Evolutionary conservation across 2,113 vertebrate genomes (phyloP).

Genomic region (Chaetodon trifascialis): DNA sequence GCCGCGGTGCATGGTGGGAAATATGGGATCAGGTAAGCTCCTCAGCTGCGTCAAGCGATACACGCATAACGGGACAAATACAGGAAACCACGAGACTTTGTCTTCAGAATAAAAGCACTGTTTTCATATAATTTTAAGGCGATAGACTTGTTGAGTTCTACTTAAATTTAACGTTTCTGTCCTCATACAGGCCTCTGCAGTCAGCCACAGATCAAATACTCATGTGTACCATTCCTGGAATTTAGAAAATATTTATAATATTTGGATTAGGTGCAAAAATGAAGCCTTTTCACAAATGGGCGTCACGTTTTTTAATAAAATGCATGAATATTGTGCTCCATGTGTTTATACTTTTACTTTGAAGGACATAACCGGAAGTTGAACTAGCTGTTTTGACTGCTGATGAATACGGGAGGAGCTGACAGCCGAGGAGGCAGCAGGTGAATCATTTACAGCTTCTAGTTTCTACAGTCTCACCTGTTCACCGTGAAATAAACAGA

Average conservation of each 20-base stretch:
- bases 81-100: not conserved
- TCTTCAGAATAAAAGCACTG: conserved; percentile 58
- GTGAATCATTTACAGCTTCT: conserved; percentile 64
- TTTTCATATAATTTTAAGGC: too few relatives aligned
- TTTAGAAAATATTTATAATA: too few relatives aligned
- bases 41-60: conserved; percentile 7
- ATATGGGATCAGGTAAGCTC: conserved; percentile 78
- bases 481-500: not conserved
- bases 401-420: conserved; percentile 32
- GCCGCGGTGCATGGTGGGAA: conserved; percentile 80
- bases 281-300: too few relatives aligned
- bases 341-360: conserved; percentile 46
- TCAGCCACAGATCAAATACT: too few relatives aligned
- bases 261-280: too few relatives aligned
- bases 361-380: conserved; percentile 44
- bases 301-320: too few relatives aligned
- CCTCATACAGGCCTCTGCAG: too few relatives aligned
- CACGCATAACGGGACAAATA: not conserved
- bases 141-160: not conserved
- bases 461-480: conserved; percentile 20
- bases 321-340: too few relatives aligned
- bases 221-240: not conserved
- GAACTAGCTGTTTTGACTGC: not conserved
- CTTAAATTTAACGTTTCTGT: too few relatives aligned
- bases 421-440: conserved; percentile 56